A percentile compares a stretch with the other conserved stretches of the same genome.
phyloP scores from a whole-genome alignment of 2,113 vertebrate species.

The Motacilla tschutschensis region DNA sequence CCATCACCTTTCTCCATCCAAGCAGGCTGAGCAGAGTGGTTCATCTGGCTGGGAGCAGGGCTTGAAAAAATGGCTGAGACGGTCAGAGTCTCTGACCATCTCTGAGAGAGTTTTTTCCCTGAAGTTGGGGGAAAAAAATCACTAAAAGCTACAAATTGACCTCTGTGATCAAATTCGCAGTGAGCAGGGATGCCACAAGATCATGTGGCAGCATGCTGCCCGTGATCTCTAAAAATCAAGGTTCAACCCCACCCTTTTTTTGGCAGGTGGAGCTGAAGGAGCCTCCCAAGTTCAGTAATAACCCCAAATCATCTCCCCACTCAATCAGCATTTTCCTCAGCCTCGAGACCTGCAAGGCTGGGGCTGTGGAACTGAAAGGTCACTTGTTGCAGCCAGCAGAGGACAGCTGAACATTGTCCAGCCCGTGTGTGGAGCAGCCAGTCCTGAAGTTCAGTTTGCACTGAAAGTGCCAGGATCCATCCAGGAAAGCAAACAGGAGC shows the following conservation, averaged over 20 bases:
- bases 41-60: too few species aligned
- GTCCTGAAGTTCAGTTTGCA: neutral
- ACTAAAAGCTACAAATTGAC: neutral
- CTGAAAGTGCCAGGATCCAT: neutral
- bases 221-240: neutral
- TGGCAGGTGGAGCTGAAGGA: neutral
- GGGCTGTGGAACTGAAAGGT: neutral
- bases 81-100: too few species aligned
- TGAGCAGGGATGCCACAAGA: rapidly evolving
- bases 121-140: neutral
- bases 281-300: neutral
- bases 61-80: too few species aligned
- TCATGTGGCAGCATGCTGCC: neutral
- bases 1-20: too few species aligned
- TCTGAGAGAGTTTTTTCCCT: neutral
- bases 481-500: neutral
- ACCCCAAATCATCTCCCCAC: neutral
- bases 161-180: neutral
- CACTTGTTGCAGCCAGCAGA: neutral
- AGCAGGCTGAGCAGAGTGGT: too few species aligned
- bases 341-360: neutral
- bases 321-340: neutral
- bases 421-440: rapidly evolving
- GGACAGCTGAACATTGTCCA: rapidly evolving
- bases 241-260: neutral